These are phyloP conservation scores for Synergus gifuensis DNA, from an alignment of 2,888 invertebrate species.

Conservation along the genomic window DNA sequence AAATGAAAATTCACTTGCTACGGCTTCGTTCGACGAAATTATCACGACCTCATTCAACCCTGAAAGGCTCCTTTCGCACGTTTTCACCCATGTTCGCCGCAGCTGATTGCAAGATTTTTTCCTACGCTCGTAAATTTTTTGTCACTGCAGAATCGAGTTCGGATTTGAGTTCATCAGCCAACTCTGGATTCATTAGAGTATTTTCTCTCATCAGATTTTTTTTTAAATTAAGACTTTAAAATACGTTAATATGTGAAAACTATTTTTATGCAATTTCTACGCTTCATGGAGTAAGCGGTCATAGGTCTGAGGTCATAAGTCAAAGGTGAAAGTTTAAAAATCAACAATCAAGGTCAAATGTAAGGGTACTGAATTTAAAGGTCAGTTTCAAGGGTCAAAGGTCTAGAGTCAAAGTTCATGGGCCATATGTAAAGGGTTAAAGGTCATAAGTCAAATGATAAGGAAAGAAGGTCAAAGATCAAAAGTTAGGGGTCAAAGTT, in stretches of 20 bases:
- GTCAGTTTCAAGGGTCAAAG: no score
- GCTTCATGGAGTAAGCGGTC: background rate
- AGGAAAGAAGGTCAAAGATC: no score
- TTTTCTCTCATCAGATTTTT: background rate
- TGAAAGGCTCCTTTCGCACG: constrained; percentile 10
- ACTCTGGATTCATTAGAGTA: constrained; percentile 28
- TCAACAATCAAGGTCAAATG: no score
- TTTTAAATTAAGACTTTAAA: background rate
- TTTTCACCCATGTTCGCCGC: background rate
- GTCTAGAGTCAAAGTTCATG: no score
- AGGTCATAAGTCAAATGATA: no score
- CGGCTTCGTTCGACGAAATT: constrained; percentile 16
- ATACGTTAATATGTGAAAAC: background rate
- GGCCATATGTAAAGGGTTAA: no score
- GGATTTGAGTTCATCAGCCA: constrained; percentile 26
- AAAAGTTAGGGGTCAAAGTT: no score
- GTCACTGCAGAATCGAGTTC: background rate
- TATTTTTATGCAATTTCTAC: background rate
- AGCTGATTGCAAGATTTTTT: constrained; percentile 36
- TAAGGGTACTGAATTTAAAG: no score
- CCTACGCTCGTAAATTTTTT: constrained; percentile 23
- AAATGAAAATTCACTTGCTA: background rate
- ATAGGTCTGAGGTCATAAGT: no score
- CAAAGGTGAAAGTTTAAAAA: no score
- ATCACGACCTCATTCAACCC: constrained; percentile 2